Evolutionary conservation across 2,888 invertebrate species (phyloP).

Genomic region (Ptychoptera contaminata): DNA sequence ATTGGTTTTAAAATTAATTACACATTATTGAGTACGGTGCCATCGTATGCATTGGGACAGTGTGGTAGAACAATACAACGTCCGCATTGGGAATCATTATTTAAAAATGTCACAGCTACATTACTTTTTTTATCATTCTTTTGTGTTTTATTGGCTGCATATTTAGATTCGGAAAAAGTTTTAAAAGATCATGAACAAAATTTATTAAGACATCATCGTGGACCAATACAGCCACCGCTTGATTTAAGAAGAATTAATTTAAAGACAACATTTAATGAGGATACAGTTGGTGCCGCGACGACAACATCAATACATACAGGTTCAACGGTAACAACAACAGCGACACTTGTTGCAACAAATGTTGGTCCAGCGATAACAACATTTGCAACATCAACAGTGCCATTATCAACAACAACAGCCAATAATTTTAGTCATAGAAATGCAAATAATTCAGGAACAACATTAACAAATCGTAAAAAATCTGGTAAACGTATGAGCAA

Average conservation of each 20-base stretch:
- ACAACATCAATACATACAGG: not conserved
- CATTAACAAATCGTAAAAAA: not conserved
- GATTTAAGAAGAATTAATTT: constrained; percentile 36
- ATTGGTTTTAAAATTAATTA: constrained; percentile 46
- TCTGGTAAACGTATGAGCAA: not conserved
- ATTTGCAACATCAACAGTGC: not conserved
- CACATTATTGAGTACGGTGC: constrained; percentile 47
- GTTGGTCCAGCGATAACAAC: not conserved
- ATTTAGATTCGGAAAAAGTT: constrained; percentile 56
- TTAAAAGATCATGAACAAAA: constrained; percentile 32
- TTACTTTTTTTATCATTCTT: constrained; percentile 45
- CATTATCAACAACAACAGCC: not conserved
- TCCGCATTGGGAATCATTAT: constrained; percentile 58
- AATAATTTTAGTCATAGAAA: not conserved
- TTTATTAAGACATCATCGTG: constrained; percentile 36
- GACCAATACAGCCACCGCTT: constrained; percentile 40
- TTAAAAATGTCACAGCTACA: constrained; percentile 46
- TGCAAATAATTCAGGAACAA: not conserved
- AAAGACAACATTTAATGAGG: not conserved
- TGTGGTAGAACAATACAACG: constrained; percentile 54
- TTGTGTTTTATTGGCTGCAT: constrained; percentile 47
- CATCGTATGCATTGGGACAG: constrained; percentile 42
- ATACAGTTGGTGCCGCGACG: not conserved
- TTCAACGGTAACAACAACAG: not conserved
- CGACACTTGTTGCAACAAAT: not conserved